A percentile compares a stretch with the other conserved stretches of the same genome.
Evolutionary conservation across 2,113 vertebrate species (phyloP).

Genomic region (Grus americana): DNA sequence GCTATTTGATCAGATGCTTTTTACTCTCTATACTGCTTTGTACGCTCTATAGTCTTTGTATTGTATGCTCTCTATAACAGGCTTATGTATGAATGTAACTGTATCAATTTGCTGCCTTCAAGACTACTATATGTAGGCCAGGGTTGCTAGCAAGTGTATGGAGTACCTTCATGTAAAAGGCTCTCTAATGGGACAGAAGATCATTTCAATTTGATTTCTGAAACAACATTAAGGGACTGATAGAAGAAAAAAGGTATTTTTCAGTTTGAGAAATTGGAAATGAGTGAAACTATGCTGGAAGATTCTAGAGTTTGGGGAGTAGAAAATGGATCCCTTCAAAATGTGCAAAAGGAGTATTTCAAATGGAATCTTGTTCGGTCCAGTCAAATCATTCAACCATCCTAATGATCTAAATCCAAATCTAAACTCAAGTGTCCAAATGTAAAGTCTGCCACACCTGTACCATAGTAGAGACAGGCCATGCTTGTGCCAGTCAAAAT

Average conservation of each 20-base stretch:
- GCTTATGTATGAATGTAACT: neutral
- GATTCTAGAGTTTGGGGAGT: neutral
- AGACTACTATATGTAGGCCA: neutral
- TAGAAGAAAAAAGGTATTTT: neutral
- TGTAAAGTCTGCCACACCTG: neutral
- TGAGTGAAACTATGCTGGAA: neutral
- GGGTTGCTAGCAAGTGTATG: neutral
- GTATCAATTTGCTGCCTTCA: neutral
- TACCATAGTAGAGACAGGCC: neutral
- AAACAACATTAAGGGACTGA: neutral
- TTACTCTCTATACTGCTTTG: neutral
- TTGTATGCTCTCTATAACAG: neutral
- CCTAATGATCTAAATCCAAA: neutral
- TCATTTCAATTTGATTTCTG: neutral
- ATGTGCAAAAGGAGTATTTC: neutral
- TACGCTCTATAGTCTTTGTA: neutral
- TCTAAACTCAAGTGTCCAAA: neutral
- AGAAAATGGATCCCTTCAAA: neutral
- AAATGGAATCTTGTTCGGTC: neutral
- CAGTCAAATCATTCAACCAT: neutral
- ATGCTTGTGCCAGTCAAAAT: neutral
- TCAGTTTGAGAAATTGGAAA: neutral
- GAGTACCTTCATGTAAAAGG: neutral
- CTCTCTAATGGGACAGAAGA: neutral
- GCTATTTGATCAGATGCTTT: neutral